These are phyloP conservation scores for Megastigmus dorsalis DNA, from an alignment of 2,888 invertebrate species.

Conservation along the genomic window DNA sequence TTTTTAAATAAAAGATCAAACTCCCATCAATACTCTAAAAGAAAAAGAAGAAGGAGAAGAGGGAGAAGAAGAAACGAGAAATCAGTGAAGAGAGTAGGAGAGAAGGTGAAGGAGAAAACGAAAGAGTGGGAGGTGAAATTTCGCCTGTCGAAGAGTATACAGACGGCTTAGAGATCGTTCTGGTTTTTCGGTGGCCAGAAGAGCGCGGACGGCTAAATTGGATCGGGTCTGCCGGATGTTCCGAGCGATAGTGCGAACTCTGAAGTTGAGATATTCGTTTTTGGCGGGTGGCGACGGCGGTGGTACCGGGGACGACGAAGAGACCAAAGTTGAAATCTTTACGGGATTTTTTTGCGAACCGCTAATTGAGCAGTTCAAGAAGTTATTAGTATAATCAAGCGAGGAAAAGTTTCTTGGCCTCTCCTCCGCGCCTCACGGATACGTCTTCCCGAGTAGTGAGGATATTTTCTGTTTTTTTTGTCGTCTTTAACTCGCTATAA, in stretches of 20 bases:
- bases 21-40: too few species aligned
- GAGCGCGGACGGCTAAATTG: constrained; percentile 44
- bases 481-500: background rate
- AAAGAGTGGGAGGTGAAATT: constrained; percentile 13
- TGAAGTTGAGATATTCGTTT: constrained; percentile 33
- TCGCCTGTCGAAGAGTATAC: constrained; percentile 26
- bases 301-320: background rate
- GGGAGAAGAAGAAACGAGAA: background rate
- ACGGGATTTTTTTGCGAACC: constrained; percentile 41
- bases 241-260: constrained; percentile 40
- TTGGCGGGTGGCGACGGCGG: constrained; percentile 2
- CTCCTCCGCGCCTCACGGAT: background rate
- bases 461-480: background rate
- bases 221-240: constrained; percentile 42
- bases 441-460: background rate
- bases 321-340: constrained; percentile 39
- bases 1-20: too few species aligned
- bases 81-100: background rate
- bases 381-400: constrained; percentile 44
- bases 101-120: background rate
- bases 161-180: constrained; percentile 33
- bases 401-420: background rate
- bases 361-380: constrained; percentile 48
- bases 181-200: constrained; percentile 49
- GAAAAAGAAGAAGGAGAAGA: background rate